These are phyloP conservation scores for Nineta flava DNA, from an alignment of 2,888 invertebrate species.

Conservation along the genomic window DNA sequence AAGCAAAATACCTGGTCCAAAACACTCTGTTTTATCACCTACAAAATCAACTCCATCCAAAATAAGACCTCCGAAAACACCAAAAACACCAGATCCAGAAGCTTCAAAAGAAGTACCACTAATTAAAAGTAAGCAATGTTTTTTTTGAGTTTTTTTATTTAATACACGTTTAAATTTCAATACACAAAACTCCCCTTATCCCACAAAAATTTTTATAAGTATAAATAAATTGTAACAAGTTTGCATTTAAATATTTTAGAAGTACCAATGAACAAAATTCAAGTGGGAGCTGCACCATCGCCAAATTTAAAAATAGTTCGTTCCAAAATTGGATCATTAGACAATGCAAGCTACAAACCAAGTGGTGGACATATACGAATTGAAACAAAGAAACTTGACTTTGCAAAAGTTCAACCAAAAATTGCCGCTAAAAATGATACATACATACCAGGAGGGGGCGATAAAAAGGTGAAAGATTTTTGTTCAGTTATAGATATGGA, in stretches of 20 bases:
- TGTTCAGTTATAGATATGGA: too few relatives aligned
- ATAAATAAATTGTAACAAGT: too few relatives aligned
- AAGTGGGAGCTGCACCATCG: conserved; percentile 82
- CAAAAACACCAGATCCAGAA: conserved; percentile 57
- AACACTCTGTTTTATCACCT: conserved; percentile 23
- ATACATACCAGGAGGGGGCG: conserved; percentile 74
- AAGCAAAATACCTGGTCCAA: conserved; percentile 31
- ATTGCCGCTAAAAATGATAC: conserved; percentile 85
- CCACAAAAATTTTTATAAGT: too few relatives aligned
- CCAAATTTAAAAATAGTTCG: conserved; percentile 83
- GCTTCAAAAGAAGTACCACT: conserved; percentile 27
- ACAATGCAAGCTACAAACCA: conserved; percentile 79
- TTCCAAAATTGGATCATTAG: conserved; percentile 82
- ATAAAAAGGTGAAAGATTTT: conserved; percentile 57
- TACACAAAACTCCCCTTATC: too few relatives aligned
- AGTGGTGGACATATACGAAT: conserved; percentile 81
- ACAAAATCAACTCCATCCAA: conserved; percentile 25
- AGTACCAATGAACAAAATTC: conserved; percentile 85
- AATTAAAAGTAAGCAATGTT: conserved; percentile 53
- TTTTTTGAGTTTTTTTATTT: background rate
- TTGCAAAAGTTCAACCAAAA: conserved; percentile 67
- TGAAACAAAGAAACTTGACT: conserved; percentile 72
- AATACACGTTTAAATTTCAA: too few relatives aligned
- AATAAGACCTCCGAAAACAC: conserved; percentile 29
- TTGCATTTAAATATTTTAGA: conserved; percentile 30